Evolutionary conservation across 2,888 invertebrate species (phyloP).

Genomic region (Serripes groenlandicus): DNA sequence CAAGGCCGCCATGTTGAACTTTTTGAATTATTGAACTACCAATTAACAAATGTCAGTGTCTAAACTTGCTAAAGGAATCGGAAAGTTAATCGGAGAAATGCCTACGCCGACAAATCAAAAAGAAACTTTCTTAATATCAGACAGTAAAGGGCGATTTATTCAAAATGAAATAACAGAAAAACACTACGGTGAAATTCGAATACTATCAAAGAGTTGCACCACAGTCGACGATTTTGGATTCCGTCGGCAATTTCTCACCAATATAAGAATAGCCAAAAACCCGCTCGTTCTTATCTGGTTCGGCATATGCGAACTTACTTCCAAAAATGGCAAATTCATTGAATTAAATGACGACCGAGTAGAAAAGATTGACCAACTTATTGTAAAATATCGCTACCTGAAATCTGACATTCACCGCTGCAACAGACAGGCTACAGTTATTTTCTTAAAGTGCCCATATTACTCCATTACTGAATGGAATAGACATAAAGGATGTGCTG

Average conservation of each 20-base stretch:
- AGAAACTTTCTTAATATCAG: too few relatives aligned
- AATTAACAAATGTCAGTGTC: too few relatives aligned
- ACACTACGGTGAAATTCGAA: background rate
- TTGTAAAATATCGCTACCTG: background rate
- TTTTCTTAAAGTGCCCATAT: background rate
- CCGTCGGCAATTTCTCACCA: background rate
- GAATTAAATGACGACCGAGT: background rate
- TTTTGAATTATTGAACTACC: too few relatives aligned
- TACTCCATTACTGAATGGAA: background rate
- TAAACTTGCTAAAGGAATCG: too few relatives aligned
- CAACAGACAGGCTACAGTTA: background rate
- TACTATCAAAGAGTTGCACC: background rate
- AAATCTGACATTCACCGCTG: background rate
- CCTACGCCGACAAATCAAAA: too few relatives aligned
- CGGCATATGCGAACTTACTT: background rate
- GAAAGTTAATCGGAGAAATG: too few relatives aligned
- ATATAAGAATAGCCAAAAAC: background rate
- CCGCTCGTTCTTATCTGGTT: background rate
- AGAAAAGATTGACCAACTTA: background rate
- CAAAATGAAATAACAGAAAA: background rate
- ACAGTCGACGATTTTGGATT: background rate
- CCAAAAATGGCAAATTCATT: background rate
- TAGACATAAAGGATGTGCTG: background rate
- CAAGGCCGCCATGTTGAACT: too few relatives aligned
- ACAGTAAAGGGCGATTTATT: background rate